Evolutionary conservation across 1,140 invertebrate genomes (phyloP).

Genomic region (Coelopa frigida): DNA sequence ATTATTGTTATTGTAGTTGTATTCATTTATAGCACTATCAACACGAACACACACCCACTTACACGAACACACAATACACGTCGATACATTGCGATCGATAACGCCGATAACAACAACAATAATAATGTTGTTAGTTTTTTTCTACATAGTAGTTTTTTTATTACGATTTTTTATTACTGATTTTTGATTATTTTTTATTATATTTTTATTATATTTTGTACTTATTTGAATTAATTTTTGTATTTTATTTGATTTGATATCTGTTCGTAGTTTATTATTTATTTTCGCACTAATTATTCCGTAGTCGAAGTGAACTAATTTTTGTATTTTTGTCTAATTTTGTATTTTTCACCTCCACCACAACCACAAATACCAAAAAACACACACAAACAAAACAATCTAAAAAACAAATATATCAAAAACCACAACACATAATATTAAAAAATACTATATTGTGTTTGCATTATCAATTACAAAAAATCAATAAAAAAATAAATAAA

Average conservation of each 20-base stretch:
- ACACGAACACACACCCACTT: no score
- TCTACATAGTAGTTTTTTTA: no score
- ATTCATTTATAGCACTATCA: no score
- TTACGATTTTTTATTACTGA: no score
- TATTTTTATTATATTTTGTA: conserved; percentile 19
- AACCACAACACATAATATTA: not conserved
- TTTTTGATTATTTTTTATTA: no score
- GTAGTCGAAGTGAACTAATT: conserved; percentile 43
- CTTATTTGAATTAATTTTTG: conserved; percentile 13
- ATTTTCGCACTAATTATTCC: not conserved
- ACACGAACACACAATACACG: no score
- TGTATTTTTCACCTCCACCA: conserved; percentile 35
- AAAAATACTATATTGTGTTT: conserved; percentile 1
- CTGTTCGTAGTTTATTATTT: conserved; percentile 15
- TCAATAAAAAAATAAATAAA: conserved; percentile 3
- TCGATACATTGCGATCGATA: no score
- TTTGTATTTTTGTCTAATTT: conserved; percentile 45
- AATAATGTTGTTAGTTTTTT: no score
- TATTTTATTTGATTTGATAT: conserved; percentile 25
- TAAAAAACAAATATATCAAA: conserved; percentile 20
- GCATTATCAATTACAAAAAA: no score
- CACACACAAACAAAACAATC: conserved; percentile 22
- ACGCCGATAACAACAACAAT: no score
- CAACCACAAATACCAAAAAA: conserved; percentile 18
- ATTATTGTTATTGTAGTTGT: no score